These are phyloP conservation scores for Margaritifera margaritifera DNA, from an alignment of 2,888 invertebrate species.

Conservation along the genomic window DNA sequence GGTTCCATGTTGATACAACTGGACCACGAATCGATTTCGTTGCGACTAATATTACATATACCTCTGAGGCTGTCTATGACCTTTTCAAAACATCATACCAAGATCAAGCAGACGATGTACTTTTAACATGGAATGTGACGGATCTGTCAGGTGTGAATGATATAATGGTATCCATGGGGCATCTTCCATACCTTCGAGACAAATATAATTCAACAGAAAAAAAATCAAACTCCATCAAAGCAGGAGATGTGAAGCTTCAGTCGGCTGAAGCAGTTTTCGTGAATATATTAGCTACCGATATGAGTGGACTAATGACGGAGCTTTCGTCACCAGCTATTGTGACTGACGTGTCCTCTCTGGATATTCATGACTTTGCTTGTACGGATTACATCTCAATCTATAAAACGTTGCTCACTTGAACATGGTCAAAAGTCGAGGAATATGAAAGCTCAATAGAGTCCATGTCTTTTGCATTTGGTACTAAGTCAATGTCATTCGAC, in stretches of 20 bases:
- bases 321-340: constrained; percentile 35
- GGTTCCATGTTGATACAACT: constrained; percentile 44
- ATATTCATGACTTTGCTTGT: constrained; percentile 31
- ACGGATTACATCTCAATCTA: constrained; percentile 30
- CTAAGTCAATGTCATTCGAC: constrained; percentile 14
- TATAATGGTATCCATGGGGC: constrained; percentile 19
- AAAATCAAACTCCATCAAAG: constrained; percentile 5
- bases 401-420: constrained; percentile 31
- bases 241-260: constrained; percentile 17
- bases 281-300: constrained; percentile 32
- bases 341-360: constrained; percentile 37
- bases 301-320: constrained; percentile 34
- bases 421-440: constrained; percentile 37
- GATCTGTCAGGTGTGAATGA: constrained; percentile 21
- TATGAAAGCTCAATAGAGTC: constrained; percentile 40
- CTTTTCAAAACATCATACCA: constrained; percentile 26
- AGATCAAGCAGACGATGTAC: constrained; percentile 22
- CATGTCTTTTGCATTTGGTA: constrained; percentile 32
- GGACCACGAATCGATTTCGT: constrained; percentile 30
- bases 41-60: constrained; percentile 14
- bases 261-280: constrained; percentile 40
- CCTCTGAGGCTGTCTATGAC: constrained; percentile 5
- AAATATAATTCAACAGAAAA: constrained; percentile 4
- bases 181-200: constrained; percentile 16
- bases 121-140: constrained; percentile 24